Evolutionary conservation across 2,888 invertebrate species (phyloP), one percentile per base, ranked within the genome.

Genomic region (Dynastes tityus): DNA sequence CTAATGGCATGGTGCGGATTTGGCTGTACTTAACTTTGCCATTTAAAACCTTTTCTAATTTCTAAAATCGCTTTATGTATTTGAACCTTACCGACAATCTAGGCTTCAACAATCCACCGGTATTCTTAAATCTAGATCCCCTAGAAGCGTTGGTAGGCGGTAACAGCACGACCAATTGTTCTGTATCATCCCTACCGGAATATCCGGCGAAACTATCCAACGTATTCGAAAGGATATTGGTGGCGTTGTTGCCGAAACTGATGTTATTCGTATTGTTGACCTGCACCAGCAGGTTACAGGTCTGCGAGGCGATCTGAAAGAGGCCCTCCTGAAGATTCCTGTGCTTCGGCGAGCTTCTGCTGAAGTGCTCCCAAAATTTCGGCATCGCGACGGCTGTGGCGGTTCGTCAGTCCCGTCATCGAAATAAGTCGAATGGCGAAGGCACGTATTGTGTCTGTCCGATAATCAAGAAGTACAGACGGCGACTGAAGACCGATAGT

Each of bases 231-330:
- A 92, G 91, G 83, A 93, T 92, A 87, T 92, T 93, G 78, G 92
- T 90, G 80, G 90, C 88, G 83, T 92, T 91, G 84, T 92, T 91
- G 70, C 93, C 92, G 83, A 93, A 93, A 84, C 93, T 94, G 80
- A 94, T 94, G 86, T 94, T 94, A 87, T 94, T 94, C 68, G 94
- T 94, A 84, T 94, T 94, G 87, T 94, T 93, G 82, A 94, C 94
- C 91, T 94, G 94, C 78, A 95, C 94, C 80, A 95, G 89, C 82
- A 95, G 93, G 86, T 94, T 94, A 85, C 94, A 95, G 78, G 95
- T 94, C 87, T 95, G 95, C 13, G 94, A 94, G 3, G 94, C 94
- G 82, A 95, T 95, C 90, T 94, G 94, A 86, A 94, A 94, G 49
- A 95, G 89, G 5, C 95, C 95, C 85, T 94, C 94, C 85, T 94